Evolutionary conservation across 2,113 vertebrate genomes (phyloP).

Genomic region (Pimephales promelas): DNA sequence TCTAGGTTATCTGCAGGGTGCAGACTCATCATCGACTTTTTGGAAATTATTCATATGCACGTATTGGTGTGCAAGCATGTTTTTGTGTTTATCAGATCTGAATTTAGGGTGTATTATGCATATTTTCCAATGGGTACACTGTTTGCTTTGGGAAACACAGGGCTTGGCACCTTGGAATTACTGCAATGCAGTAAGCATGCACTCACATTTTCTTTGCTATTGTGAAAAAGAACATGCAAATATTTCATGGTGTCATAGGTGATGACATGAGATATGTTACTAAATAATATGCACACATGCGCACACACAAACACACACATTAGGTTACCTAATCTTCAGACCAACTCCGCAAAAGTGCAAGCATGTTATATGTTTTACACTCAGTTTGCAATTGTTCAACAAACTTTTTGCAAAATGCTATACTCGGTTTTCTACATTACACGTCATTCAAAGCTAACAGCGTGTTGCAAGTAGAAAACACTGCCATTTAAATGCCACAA

Average conservation of each 20-base stretch:
- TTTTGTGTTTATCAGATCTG: conserved; percentile 15
- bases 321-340: no score
- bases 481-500: no score
- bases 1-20: neutral
- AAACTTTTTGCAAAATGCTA: no score
- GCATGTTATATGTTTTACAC: no score
- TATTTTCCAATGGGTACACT: neutral
- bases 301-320: neutral
- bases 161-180: conserved; percentile 18
- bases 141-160: neutral
- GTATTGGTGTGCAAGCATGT: neutral
- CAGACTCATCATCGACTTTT: neutral
- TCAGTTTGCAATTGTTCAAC: no score
- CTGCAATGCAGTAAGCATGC: neutral
- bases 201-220: neutral
- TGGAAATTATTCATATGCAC: neutral
- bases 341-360: no score
- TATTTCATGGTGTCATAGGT: neutral
- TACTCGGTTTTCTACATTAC: no score
- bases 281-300: neutral
- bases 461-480: no score
- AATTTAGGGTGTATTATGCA: neutral
- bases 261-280: neutral
- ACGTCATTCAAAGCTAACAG: no score
- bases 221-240: neutral